Base-by-base conservation (phyloP, 2,888 invertebrate species). In the Micoletzkya japonica region DNA sequence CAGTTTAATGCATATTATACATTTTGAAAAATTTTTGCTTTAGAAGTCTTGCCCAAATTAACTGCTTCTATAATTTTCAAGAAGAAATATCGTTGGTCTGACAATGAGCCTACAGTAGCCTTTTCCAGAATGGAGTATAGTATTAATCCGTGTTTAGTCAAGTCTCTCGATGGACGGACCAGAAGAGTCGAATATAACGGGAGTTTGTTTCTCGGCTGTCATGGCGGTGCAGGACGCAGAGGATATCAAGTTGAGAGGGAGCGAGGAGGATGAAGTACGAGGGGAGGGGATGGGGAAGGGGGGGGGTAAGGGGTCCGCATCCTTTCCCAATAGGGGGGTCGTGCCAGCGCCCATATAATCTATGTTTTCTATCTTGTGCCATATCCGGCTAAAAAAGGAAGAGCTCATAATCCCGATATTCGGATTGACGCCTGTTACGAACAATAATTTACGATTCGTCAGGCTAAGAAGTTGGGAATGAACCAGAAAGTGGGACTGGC, bases 401-500 rank as follows among this genome's bases (percentile, higher is more conserved):
- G 14, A 44, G 49, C 49, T 44, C n/a, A n/a, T n/a, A n/a, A n/a
- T n/a, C n/a, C n/a, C n/a, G 7, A 10, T 56, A 24, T 10, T 56
- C n/a, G 24, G n/a, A n/a, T 24, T 56, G n/a, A 7, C 24, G 28
- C n/a, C 10, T 17, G 56, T n/a, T 10, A 10, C n/a, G 24, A 10
- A 56, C 56, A 24, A 56, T n/a, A n/a, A 24, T 60, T 64, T 52
- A n/a, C n/a, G n/a, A n/a, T n/a, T n/a, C n/a, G n/a, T n/a, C 70
- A 83, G 82, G 72, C 74, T 20, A 36, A 67, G 7, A 72, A 76
- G 26, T 71, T 85, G 17, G 72, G 73, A 4, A 66, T 66, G n/a
- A 97, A 98, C 88, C 96, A 98, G 87, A 97, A 97, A 87, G 90
- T 95, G 81, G 93, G 94, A 34, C 89, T 98, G 32, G 92, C 93